A percentile compares a stretch with the other conserved stretches of the same genome.
phyloP scores from a whole-genome alignment of 2,888 invertebrate species.

The Tanypteryx hageni region DNA sequence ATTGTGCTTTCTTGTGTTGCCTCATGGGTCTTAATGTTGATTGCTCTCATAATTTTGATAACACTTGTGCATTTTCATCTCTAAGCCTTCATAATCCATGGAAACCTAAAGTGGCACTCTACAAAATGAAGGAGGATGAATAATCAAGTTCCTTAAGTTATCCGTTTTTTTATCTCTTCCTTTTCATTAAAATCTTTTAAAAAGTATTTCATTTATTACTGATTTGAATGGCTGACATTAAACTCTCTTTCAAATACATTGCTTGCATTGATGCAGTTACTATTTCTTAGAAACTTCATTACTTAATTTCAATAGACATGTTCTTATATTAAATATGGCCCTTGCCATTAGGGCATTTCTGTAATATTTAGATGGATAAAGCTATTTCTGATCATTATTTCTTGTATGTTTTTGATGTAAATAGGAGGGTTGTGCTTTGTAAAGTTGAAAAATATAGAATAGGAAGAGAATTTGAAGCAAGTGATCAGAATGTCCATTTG shows the following conservation, averaged over 20 bases:
- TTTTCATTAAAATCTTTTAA: slow-evolving; percentile 48
- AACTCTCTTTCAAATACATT: slow-evolving; percentile 36
- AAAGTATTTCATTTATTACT: slow-evolving; percentile 32
- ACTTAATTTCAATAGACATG: slow-evolving; percentile 54
- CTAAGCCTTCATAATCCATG: slow-evolving; percentile 50
- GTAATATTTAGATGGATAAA: slow-evolving; percentile 60
- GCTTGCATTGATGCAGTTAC: slow-evolving; percentile 56
- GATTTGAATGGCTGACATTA: slow-evolving; percentile 57
- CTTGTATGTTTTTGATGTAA: slow-evolving; percentile 62
- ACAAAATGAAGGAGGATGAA: slow-evolving; percentile 52
- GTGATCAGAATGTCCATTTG: slow-evolving; percentile 61
- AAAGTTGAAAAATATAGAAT: slow-evolving; percentile 53
- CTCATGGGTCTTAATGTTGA: slow-evolving; percentile 60
- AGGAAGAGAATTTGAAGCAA: slow-evolving; percentile 58
- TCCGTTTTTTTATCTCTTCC: slow-evolving; percentile 12
- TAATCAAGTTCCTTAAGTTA: slow-evolving; percentile 58
- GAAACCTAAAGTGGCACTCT: slow-evolving; percentile 33
- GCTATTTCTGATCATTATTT: slow-evolving; percentile 50
- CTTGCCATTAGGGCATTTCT: slow-evolving; percentile 58
- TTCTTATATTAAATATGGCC: slow-evolving; percentile 59
- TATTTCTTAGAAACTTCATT: slow-evolving; percentile 45
- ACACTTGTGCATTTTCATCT: slow-evolving; percentile 59
- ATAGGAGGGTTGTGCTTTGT: slow-evolving; percentile 61
- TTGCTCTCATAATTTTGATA: slow-evolving; percentile 61
- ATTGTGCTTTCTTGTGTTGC: slow-evolving; percentile 59